Evolutionary conservation across 2,113 vertebrate genomes (phyloP).

Genomic region (Xyliphius kryptos): DNA sequence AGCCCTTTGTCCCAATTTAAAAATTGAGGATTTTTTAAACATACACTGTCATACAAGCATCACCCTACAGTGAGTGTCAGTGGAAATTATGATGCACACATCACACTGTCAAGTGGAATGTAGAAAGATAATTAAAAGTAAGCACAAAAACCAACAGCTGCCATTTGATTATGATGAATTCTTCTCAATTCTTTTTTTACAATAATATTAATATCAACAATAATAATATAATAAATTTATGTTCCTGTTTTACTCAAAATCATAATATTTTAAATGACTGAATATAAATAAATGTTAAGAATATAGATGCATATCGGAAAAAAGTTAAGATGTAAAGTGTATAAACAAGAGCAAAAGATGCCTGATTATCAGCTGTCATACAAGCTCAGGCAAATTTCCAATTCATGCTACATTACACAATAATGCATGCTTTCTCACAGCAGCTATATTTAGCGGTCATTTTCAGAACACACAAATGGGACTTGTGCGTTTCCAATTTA

Average conservation of each 20-base stretch:
- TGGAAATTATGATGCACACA: slow-evolving; percentile 16
- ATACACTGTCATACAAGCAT: slow-evolving; percentile 12
- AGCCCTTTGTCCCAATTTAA: slow-evolving; percentile 33
- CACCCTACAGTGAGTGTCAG: slow-evolving; percentile 25
- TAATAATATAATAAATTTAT: too few relatives aligned
- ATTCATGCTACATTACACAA: slow-evolving; percentile 1
- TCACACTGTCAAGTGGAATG: not conserved
- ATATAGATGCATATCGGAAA: too few relatives aligned
- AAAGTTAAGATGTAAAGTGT: too few relatives aligned
- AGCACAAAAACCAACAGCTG: not conserved
- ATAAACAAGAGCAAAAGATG: not conserved
- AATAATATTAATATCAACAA: too few relatives aligned
- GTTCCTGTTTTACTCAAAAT: too few relatives aligned
- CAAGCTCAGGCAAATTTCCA: slow-evolving; percentile 8
- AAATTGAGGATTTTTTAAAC: slow-evolving; percentile 18
- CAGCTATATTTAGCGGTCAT: not conserved
- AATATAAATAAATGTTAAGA: too few relatives aligned
- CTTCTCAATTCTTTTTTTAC: too few relatives aligned
- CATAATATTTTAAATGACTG: too few relatives aligned
- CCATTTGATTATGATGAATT: not conserved
- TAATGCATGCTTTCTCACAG: not conserved
- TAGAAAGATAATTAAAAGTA: not conserved
- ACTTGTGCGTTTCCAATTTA: not conserved
- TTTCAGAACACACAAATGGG: not conserved
- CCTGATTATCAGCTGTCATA: not conserved